phyloP scores from a whole-genome alignment of 1,140 invertebrate genomes.

The Drosophila kepulauana region DNA sequence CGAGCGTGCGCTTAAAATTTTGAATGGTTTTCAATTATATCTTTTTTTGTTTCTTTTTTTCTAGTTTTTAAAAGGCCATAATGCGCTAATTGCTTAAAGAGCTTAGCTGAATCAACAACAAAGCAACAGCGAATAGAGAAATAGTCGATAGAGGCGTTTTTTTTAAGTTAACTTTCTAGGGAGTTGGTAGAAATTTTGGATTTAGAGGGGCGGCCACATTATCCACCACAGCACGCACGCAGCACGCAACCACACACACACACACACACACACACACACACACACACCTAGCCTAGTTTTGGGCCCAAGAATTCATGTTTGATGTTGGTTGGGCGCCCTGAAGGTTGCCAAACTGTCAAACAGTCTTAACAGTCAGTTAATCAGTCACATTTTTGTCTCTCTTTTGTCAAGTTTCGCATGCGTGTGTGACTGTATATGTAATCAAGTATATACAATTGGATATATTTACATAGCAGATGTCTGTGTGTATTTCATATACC shows the following conservation, averaged over 20 bases:
- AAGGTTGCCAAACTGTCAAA: slow-evolving; percentile 43
- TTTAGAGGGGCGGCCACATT: slow-evolving; percentile 16
- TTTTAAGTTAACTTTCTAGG: slow-evolving; percentile 74
- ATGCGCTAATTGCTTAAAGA: slow-evolving; percentile 64
- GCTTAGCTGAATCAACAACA: slow-evolving; percentile 40
- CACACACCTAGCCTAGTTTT: slow-evolving; percentile 8
- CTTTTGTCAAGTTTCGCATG: slow-evolving; percentile 57
- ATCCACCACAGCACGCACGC: neutral
- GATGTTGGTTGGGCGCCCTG: slow-evolving; percentile 5
- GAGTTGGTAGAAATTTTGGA: slow-evolving; percentile 39
- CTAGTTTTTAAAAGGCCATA: slow-evolving; percentile 41
- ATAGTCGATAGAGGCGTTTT: slow-evolving; percentile 42
- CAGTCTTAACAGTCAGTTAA: slow-evolving; percentile 40
- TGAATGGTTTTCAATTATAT: slow-evolving; percentile 33
- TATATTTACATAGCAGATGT: slow-evolving; percentile 5
- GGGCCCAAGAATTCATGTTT: neutral
- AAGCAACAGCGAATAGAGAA: slow-evolving; percentile 35
- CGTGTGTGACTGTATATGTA: slow-evolving; percentile 28
- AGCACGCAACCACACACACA: slow-evolving; percentile 44
- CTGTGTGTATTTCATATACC: slow-evolving; percentile 56
- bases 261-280: slow-evolving; percentile 28
- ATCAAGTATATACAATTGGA: slow-evolving; percentile 22
- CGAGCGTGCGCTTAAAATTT: slow-evolving; percentile 41
- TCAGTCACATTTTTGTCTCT: slow-evolving; percentile 55
- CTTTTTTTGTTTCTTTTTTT: slow-evolving; percentile 20